Evolutionary conservation across 2,113 vertebrate genomes (phyloP).

Genomic region (Myrmecobius fasciatus): DNA sequence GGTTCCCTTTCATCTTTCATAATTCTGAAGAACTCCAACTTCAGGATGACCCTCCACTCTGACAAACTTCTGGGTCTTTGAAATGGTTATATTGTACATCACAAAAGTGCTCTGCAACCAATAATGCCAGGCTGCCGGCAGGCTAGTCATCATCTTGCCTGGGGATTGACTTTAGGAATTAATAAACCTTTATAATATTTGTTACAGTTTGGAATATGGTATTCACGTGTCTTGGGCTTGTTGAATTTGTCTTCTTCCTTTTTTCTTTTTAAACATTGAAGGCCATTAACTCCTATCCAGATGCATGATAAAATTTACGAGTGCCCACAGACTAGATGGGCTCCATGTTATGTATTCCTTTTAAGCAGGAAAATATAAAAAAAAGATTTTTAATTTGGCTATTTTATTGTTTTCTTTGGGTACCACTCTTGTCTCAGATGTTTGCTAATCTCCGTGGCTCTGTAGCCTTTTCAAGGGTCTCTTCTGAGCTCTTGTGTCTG

Average conservation of each 20-base stretch:
- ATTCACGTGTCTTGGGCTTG: neutral
- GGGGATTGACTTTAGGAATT: neutral
- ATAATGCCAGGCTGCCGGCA: neutral
- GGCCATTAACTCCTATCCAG: neutral
- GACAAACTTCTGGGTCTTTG: neutral
- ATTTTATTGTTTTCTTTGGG: neutral
- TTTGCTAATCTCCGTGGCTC: neutral
- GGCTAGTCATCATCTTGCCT: neutral
- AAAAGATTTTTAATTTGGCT: neutral
- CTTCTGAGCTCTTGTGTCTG: neutral
- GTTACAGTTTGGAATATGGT: too few species aligned
- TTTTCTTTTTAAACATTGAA: neutral
- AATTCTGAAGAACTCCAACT: neutral
- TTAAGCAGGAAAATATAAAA: neutral
- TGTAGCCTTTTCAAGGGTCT: neutral
- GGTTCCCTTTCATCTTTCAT: fast-evolving
- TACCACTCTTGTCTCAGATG: neutral
- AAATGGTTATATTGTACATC: neutral
- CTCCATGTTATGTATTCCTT: neutral
- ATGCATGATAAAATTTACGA: neutral
- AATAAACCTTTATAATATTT: neutral
- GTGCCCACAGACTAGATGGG: neutral
- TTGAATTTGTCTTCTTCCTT: too few species aligned
- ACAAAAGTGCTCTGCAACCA: neutral
- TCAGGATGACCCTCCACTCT: too few species aligned